phyloP scores from a whole-genome alignment of 2,797 vertebrate genomes.

The Sarcoramphus papa region DNA sequence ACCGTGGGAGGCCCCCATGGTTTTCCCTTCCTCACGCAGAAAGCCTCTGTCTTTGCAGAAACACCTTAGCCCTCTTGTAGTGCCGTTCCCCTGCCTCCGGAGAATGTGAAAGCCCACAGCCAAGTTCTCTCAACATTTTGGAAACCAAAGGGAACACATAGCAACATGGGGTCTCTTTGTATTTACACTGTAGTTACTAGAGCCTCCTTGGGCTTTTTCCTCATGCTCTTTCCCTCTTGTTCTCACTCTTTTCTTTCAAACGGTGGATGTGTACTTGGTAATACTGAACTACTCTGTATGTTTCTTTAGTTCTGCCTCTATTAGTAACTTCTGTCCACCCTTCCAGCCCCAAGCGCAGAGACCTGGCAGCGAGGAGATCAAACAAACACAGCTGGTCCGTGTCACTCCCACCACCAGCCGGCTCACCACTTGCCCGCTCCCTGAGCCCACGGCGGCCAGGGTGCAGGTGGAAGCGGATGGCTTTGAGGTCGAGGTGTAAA shows the following conservation, averaged over 20 bases:
- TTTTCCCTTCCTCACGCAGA: background rate
- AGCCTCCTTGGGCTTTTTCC: slow-evolving; percentile 17
- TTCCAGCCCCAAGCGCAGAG: slow-evolving; percentile 32
- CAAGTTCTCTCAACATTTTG: slow-evolving; percentile 9
- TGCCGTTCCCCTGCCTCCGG: rapidly evolving
- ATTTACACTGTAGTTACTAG: background rate
- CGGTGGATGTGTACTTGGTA: background rate
- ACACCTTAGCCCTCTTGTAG: background rate
- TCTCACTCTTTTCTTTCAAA: background rate
- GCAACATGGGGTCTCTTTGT: slow-evolving; percentile 8
- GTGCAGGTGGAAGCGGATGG: slow-evolving; percentile 35
- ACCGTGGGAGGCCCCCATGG: background rate
- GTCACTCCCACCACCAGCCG: background rate
- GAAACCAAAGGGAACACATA: background rate
- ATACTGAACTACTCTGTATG: slow-evolving; percentile 9
- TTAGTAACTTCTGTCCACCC: slow-evolving; percentile 48
- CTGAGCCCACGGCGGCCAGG: background rate
- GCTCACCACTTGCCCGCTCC: background rate
- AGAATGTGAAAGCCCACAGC: background rate
- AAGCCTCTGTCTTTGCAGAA: background rate
- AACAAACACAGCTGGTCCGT: slow-evolving; percentile 72
- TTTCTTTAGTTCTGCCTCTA: slow-evolving; percentile 58
- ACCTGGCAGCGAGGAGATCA: slow-evolving; percentile 63
- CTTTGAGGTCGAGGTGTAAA: slow-evolving; percentile 60
- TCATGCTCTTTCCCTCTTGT: background rate